Evolutionary conservation across 2,888 invertebrate species (phyloP).

Genomic region (Patella caerulea): DNA sequence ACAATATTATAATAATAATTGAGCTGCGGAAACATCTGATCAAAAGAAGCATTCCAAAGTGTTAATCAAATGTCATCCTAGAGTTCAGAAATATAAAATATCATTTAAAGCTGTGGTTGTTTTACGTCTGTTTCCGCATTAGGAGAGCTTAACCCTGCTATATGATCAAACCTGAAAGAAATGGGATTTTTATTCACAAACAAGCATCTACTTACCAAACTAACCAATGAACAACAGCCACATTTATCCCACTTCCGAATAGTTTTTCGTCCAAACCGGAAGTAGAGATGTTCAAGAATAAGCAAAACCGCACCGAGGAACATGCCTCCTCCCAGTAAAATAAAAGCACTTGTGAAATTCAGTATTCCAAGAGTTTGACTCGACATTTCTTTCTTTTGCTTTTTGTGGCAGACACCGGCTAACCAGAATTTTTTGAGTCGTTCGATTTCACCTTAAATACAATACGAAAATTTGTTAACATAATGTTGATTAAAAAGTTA

Average conservation of each 20-base stretch:
- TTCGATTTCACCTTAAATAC: conserved; percentile 86
- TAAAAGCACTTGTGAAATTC: conserved; percentile 97
- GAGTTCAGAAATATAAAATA: too few relatives aligned
- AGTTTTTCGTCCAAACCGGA: conserved; percentile 79
- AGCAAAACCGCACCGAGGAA: conserved; percentile 89
- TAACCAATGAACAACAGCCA: conserved; percentile 93
- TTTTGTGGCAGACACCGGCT: conserved; percentile 91
- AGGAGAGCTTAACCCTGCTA: too few relatives aligned
- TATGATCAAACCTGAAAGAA: too few relatives aligned
- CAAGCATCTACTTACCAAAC: conserved; percentile 81
- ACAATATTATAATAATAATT: too few relatives aligned
- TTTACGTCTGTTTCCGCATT: too few relatives aligned
- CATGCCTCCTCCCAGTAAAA: conserved; percentile 94
- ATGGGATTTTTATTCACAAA: too few relatives aligned
- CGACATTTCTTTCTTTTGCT: conserved; percentile 84
- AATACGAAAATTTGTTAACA: not conserved
- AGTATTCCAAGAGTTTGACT: conserved; percentile 74
- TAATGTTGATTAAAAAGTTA: too few relatives aligned
- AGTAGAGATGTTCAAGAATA: conserved; percentile 93
- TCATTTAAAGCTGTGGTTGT: too few relatives aligned
- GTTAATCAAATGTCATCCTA: too few relatives aligned
- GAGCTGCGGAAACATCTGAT: too few relatives aligned
- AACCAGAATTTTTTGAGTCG: conserved; percentile 93
- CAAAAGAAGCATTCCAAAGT: too few relatives aligned
- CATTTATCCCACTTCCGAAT: conserved; percentile 78